Conservation (phyloP, 2,797 vertebrate genomes). For the Cossypha heuglini region DNA sequence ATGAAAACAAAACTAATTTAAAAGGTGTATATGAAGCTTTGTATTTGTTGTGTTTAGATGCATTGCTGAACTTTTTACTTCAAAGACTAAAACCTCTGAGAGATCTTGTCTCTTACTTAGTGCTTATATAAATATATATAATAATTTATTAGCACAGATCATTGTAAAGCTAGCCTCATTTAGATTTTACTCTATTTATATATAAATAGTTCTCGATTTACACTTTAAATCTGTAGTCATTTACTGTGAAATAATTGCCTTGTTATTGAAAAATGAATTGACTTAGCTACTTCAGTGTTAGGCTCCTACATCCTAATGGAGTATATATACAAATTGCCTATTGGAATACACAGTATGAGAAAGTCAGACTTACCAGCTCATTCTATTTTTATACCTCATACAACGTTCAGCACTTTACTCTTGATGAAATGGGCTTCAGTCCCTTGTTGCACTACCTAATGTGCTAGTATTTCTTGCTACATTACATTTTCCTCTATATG, state of each 20-base stretch:
- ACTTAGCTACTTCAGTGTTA: neutral
- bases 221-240: neutral
- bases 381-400: conserved; percentile 44
- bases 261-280: conserved; percentile 42
- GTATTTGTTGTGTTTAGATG: conserved; percentile 48
- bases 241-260: conserved; percentile 31
- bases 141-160: conserved; percentile 15
- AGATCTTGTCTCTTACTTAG: neutral
- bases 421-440: conserved; percentile 49
- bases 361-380: conserved; percentile 3
- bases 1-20: conserved; percentile 53
- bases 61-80: conserved; percentile 45
- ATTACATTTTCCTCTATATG: conserved; percentile 51
- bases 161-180: conserved; percentile 10
- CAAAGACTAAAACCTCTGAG: neutral
- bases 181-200: neutral
- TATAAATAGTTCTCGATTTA: neutral
- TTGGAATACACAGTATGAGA: conserved; percentile 12
- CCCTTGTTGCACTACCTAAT: conserved; percentile 50
- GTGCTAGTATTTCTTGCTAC: conserved; percentile 51
- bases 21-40: conserved; percentile 51
- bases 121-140: conserved; percentile 20
- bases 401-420: neutral
- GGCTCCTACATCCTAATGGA: neutral
- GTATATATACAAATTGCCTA: conserved; percentile 32